Percentiles rank a stretch among this genome's conserved stretches.
Evolutionary conservation across 2,797 vertebrate genomes (phyloP).

Genomic region (Bufotes viridis): DNA sequence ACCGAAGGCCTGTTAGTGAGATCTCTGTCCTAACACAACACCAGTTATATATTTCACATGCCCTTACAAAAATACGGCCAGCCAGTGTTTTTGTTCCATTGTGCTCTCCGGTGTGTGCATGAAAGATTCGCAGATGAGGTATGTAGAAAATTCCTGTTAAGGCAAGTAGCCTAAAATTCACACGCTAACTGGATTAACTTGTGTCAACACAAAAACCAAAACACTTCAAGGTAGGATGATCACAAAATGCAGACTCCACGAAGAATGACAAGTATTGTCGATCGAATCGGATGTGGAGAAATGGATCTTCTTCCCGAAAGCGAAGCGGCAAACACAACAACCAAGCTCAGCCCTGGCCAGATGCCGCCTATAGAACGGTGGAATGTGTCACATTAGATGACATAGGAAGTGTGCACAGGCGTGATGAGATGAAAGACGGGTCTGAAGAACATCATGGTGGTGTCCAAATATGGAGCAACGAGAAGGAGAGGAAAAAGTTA

Average conservation of each 20-base stretch:
- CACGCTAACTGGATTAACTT: conserved; percentile 56
- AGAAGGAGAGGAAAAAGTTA: not conserved
- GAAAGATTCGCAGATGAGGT: conserved; percentile 25
- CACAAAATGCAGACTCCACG: conserved; percentile 57
- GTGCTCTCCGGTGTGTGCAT: not conserved
- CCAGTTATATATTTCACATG: not conserved
- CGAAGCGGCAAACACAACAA: conserved; percentile 42
- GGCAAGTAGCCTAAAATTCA: conserved; percentile 44
- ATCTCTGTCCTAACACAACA: not conserved
- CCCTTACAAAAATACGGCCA: not conserved
- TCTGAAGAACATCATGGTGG: too few relatives aligned
- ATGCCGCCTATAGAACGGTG: conserved; percentile 7
- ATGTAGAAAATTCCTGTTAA: conserved; percentile 47
- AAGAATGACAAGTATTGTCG: conserved; percentile 58
- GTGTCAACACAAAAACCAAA: conserved; percentile 56
- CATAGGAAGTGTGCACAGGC: conserved; percentile 28
- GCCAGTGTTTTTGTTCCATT: conserved; percentile 20
- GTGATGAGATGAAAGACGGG: conserved; percentile 12
- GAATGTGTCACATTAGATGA: conserved; percentile 30
- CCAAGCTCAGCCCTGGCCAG: fast-evolving
- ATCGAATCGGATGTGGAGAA: conserved; percentile 52
- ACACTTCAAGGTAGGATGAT: conserved; percentile 54
- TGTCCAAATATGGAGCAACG: not conserved
- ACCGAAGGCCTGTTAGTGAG: not conserved
- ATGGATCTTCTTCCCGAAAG: not conserved